Evolutionary conservation across 2,888 invertebrate species (phyloP).

Genomic region (Archips xylosteana): DNA sequence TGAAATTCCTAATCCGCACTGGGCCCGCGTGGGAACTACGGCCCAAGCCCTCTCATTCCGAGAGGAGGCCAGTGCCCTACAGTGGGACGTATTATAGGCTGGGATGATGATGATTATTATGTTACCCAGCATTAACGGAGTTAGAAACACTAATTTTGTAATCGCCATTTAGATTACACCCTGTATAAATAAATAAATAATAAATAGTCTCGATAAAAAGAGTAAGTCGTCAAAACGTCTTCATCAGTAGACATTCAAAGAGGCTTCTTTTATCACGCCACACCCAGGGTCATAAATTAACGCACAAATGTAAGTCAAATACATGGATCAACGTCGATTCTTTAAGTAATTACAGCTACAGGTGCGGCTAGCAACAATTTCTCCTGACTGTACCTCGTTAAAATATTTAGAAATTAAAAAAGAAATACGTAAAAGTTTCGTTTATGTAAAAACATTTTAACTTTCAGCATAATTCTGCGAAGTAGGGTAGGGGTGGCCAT

Average conservation of each 20-base stretch:
- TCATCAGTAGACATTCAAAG: no score
- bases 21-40: no score
- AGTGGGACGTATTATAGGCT: no score
- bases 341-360: background rate
- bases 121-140: no score
- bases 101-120: no score
- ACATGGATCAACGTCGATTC: background rate
- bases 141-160: no score
- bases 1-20: no score
- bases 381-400: background rate
- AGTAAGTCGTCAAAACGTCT: background rate
- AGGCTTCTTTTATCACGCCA: background rate
- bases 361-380: background rate
- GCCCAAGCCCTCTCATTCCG: no score
- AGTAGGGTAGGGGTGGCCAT: background rate
- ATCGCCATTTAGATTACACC: no score
- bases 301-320: background rate
- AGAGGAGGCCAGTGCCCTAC: no score
- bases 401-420: slow-evolving; percentile 4
- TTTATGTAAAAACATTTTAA: slow-evolving; percentile 10
- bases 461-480: slow-evolving; percentile 27
- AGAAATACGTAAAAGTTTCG: background rate
- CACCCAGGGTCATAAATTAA: background rate
- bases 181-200: no score
- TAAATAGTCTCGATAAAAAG: no score